Conservation (phyloP, 1,140 invertebrate genomes). For the Drosophila nasuta region DNA sequence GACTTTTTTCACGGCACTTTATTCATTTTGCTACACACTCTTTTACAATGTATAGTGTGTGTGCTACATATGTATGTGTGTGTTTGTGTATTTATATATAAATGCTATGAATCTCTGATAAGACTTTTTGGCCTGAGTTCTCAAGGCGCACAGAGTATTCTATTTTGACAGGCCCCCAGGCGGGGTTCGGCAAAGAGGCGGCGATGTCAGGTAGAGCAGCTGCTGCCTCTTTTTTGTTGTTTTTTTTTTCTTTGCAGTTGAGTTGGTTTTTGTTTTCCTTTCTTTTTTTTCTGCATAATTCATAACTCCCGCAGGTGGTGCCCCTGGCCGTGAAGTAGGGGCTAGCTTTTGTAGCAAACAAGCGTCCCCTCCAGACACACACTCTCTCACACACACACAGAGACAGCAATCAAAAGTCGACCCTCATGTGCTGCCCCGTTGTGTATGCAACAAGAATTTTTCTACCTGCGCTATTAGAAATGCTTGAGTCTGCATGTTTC, state of each 20-base stretch:
- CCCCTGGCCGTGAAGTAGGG: conserved; percentile 1
- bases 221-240: conserved; percentile 46
- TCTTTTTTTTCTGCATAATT: conserved; percentile 74
- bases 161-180: conserved; percentile 49
- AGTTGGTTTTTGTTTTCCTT: conserved; percentile 43
- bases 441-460: conserved; percentile 72
- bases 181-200: neutral
- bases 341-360: conserved; percentile 2
- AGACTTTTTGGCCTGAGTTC: conserved; percentile 22
- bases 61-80: neutral
- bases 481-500: conserved; percentile 14
- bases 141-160: conserved; percentile 45
- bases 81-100: neutral
- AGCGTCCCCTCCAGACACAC: conserved; percentile 13
- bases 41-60: conserved; percentile 32
- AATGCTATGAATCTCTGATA: conserved; percentile 30
- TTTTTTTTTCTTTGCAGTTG: conserved; percentile 41
- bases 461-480: conserved; percentile 55
- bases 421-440: conserved; percentile 66
- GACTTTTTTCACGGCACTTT: conserved; percentile 57
- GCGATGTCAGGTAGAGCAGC: neutral
- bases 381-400: too few species aligned
- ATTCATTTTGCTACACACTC: conserved; percentile 51
- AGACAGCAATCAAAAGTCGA: conserved; percentile 60
- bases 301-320: conserved; percentile 76